Percentiles rank a stretch among this genome's conserved stretches.
These are phyloP conservation scores for Mylabris phalerata DNA, from an alignment of 1,140 invertebrate genomes.

Conservation along the genomic window DNA sequence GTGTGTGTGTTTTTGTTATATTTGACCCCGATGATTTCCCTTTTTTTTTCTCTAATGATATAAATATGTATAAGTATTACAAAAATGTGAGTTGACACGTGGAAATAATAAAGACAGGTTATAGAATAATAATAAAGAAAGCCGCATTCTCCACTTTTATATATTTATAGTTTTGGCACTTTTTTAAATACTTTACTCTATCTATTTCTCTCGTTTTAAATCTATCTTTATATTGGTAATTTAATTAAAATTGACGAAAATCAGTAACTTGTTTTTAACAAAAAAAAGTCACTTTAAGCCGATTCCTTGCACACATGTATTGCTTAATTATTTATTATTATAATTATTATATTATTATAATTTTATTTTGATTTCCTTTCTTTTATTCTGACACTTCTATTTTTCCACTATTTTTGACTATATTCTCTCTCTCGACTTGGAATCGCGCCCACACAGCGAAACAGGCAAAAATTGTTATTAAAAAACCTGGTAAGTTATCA, in stretches of 20 bases:
- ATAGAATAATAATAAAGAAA: no score
- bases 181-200: no score
- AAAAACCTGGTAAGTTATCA: slow-evolving; percentile 45
- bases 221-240: not conserved
- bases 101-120: no score
- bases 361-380: slow-evolving; percentile 28
- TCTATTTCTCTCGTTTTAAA: no score
- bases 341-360: slow-evolving; percentile 32
- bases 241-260: no score
- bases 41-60: no score
- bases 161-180: no score
- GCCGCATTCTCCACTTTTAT: no score
- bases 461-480: slow-evolving; percentile 44
- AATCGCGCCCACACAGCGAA: slow-evolving; percentile 44
- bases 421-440: slow-evolving; percentile 38
- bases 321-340: slow-evolving; percentile 43
- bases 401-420: slow-evolving; percentile 44
- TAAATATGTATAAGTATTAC: no score
- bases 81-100: no score
- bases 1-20: no score
- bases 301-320: slow-evolving; percentile 36
- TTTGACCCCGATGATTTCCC: no score
- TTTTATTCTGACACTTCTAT: slow-evolving; percentile 46
- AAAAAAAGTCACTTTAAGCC: slow-evolving; percentile 16
- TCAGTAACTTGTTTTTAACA: not conserved